Evolutionary conservation across 2,113 vertebrate genomes (phyloP).

Genomic region (Marmota monax): DNA sequence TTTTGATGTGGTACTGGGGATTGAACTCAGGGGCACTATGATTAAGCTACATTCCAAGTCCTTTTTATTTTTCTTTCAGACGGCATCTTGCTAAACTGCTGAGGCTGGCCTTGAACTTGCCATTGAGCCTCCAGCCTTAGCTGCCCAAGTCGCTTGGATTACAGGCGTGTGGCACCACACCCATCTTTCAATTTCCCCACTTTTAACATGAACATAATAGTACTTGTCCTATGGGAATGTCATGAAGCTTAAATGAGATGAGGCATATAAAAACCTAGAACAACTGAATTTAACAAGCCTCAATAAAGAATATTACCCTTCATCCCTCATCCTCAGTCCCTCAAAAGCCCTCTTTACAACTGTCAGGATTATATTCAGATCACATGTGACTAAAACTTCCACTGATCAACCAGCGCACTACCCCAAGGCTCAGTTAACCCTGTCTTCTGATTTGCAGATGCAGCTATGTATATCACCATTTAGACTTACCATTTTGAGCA

Average conservation of each 20-base stretch:
- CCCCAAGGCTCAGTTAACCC: neutral
- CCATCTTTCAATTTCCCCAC: neutral
- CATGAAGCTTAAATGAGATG: neutral
- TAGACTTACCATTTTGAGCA: neutral
- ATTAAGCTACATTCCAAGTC: too few species aligned
- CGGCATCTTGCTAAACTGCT: too few species aligned
- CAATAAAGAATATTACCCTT: neutral
- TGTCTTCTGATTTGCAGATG: neutral
- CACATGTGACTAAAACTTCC: neutral
- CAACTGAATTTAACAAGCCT: neutral
- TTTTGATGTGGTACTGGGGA: too few species aligned
- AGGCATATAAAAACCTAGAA: neutral
- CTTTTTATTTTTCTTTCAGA: too few species aligned
- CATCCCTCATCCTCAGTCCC: neutral
- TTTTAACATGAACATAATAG: neutral
- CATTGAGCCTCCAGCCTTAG: too few species aligned
- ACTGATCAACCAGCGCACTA: neutral
- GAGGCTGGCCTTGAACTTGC: too few species aligned
- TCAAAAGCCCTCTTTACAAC: neutral
- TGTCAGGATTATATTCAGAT: neutral
- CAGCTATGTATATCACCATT: neutral
- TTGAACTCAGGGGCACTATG: too few species aligned
- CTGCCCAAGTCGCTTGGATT: too few species aligned
- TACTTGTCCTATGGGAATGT: neutral
- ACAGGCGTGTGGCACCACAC: too few species aligned